phyloP scores from a whole-genome alignment of 2,113 vertebrate genomes.

The Cyphomyrus plagiostoma region DNA sequence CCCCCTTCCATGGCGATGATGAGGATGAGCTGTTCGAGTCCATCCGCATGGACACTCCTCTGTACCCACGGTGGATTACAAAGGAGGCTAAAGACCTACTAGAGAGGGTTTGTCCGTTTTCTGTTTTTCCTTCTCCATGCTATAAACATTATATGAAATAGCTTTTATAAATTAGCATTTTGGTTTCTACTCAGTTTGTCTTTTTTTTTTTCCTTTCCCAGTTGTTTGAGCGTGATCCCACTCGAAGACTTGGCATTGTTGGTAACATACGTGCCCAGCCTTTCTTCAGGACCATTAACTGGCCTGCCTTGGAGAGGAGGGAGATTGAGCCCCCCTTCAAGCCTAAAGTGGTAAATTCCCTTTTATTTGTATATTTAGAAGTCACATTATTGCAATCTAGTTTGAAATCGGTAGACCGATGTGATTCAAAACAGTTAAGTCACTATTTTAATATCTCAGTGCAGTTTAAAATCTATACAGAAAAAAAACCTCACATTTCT shows the following conservation, averaged over 20 bases:
- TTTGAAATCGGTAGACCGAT: not conserved
- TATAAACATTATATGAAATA: not conserved
- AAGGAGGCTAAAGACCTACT: slow-evolving; percentile 89
- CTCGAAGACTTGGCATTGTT: slow-evolving; percentile 76
- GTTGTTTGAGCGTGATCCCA: slow-evolving; percentile 88
- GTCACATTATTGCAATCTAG: not conserved
- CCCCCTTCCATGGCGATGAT: slow-evolving; percentile 94
- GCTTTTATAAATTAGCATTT: not conserved
- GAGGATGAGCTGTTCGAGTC: slow-evolving; percentile 97
- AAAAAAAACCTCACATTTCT: not conserved
- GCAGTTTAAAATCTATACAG: not conserved
- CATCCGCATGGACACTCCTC: slow-evolving; percentile 87
- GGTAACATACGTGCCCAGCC: slow-evolving; percentile 77
- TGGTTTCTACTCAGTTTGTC: not conserved
- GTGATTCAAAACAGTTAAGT: not conserved
- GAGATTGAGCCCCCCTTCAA: slow-evolving; percentile 85
- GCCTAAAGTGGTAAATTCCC: slow-evolving; percentile 85
- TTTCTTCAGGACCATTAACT: slow-evolving; percentile 92
- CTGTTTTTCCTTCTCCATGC: not conserved
- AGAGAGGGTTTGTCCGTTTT: slow-evolving; percentile 68
- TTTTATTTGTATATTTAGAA: not conserved
- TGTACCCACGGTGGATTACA: slow-evolving; percentile 95
- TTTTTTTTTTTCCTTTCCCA: slow-evolving; percentile 42
- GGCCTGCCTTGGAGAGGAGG: slow-evolving; percentile 75
- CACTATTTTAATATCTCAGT: not conserved